A percentile compares a stretch with the other conserved stretches of the same genome.
These are phyloP conservation scores for Chrysodeixis includens DNA, from an alignment of 2,888 invertebrate species.

Conservation along the genomic window DNA sequence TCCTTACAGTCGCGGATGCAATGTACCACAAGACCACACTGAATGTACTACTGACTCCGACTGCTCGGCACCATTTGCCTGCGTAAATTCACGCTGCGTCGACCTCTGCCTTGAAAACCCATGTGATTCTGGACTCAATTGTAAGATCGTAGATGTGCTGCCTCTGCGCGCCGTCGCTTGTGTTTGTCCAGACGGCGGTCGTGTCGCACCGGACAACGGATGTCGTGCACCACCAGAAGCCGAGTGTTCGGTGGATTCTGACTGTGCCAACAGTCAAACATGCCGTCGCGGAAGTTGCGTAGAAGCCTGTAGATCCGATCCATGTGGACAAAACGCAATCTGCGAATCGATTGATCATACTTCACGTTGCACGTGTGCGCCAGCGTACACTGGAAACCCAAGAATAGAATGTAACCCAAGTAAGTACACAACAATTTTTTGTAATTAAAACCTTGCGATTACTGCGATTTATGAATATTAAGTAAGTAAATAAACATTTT, in stretches of 20 bases:
- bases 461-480: slow-evolving; percentile 26
- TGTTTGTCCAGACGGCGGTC: slow-evolving; percentile 94
- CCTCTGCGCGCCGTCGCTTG: slow-evolving; percentile 96
- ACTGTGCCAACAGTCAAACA: slow-evolving; percentile 93
- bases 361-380: slow-evolving; percentile 93
- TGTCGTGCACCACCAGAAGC: slow-evolving; percentile 90
- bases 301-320: slow-evolving; percentile 93
- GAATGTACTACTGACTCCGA: slow-evolving; percentile 94
- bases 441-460: not conserved
- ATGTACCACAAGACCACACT: slow-evolving; percentile 75
- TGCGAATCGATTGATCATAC: slow-evolving; percentile 94
- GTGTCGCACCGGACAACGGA: slow-evolving; percentile 92
- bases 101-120: slow-evolving; percentile 94
- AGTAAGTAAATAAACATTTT: not conserved
- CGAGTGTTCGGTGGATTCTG: slow-evolving; percentile 92
- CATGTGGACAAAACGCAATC: slow-evolving; percentile 95
- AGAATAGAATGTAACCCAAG: slow-evolving; percentile 92
- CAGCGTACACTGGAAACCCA: slow-evolving; percentile 94
- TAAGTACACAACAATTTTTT: slow-evolving; percentile 65
- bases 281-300: slow-evolving; percentile 94
- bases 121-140: slow-evolving; percentile 94
- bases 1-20: slow-evolving; percentile 91
- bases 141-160: slow-evolving; percentile 93
- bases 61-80: slow-evolving; percentile 93
- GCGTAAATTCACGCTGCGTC: slow-evolving; percentile 93